Base-by-base conservation (phyloP, 2,888 invertebrate species). In the Plagiodera versicolora region DNA sequence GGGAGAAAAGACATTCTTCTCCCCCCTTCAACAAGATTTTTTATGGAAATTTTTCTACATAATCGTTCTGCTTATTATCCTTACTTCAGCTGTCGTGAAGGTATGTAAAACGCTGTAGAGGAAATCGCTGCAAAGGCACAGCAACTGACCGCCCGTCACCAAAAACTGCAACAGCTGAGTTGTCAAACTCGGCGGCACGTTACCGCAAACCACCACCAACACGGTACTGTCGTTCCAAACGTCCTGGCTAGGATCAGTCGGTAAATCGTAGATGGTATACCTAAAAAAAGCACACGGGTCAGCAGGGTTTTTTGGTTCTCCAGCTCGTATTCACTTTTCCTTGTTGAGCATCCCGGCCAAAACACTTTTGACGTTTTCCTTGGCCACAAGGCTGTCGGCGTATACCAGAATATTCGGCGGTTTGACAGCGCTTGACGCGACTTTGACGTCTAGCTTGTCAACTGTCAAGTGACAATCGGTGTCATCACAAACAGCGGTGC, bases 341-440 rank as follows among this genome's bases (percentile, higher is more conserved):
- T 83, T 84, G 77, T 89, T 89, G 62, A 92, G 80, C 58, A 90
- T 87, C 68, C 86, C 84, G 61, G 85, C 84, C 50, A 93, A 82
- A 19, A 89, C 89, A 20, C 83, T 81, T 74, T 89, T 88, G 56
- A 92, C 87, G 77, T 89, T 90, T 69, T 91, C 90, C 69, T 88
- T 86, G 48, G 90, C 88, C 20, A 86, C 86, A 59, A 85, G 78
- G 78, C 90, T 92, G 77, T 93, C 92, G 1, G 92, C 90, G 78
- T 89, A 92, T 68, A 93, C 89, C 62, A 93, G 82, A 72, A 93
- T 86, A 81, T 92, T 92, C 2, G 91, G 89, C 49, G 92, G 91
- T 77, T 91, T 92, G 1, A 63, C 64, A 46, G 56, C 60, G 30
- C 57, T 65, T 9, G 56, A 6, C 24, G 24, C 24, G 4, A 24